phyloP scores from a whole-genome alignment of 2,797 vertebrate species.

The Pachyuromys duprasi region DNA sequence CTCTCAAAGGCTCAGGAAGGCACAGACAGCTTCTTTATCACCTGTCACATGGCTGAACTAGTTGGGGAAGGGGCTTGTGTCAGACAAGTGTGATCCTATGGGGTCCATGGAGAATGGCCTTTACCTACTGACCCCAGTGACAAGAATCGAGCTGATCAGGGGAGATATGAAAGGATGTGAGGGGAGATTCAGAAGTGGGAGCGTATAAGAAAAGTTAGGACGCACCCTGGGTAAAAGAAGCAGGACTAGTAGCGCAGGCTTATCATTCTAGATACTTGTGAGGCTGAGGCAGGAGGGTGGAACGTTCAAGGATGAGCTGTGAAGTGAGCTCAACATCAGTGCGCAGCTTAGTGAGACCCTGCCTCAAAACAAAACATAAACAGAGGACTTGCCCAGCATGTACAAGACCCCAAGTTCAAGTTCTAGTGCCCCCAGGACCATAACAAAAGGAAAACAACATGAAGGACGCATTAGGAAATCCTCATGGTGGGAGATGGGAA shows the following conservation, averaged over 20 bases:
- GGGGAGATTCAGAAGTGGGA: background rate
- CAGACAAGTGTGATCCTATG: background rate
- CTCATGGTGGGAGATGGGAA: background rate
- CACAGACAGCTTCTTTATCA: background rate
- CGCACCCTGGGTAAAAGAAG: background rate
- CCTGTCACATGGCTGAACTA: background rate
- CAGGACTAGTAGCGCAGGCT: background rate
- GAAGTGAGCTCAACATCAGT: background rate
- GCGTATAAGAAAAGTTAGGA: background rate
- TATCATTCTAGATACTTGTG: background rate
- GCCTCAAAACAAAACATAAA: background rate
- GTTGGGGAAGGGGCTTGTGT: background rate
- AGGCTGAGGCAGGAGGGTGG: background rate
- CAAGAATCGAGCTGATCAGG: background rate
- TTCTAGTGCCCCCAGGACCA: background rate
- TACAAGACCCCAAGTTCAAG: background rate
- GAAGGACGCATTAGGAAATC: background rate
- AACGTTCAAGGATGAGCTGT: background rate
- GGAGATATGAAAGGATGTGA: fast-evolving
- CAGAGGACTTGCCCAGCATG: background rate
- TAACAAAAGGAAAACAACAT: background rate
- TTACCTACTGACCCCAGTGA: background rate
- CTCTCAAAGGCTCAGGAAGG: background rate
- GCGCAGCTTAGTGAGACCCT: background rate
- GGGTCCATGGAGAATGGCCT: background rate